Evolutionary conservation across 2,113 vertebrate genomes (phyloP).

Genomic region (Tetraodon nigroviridis): DNA sequence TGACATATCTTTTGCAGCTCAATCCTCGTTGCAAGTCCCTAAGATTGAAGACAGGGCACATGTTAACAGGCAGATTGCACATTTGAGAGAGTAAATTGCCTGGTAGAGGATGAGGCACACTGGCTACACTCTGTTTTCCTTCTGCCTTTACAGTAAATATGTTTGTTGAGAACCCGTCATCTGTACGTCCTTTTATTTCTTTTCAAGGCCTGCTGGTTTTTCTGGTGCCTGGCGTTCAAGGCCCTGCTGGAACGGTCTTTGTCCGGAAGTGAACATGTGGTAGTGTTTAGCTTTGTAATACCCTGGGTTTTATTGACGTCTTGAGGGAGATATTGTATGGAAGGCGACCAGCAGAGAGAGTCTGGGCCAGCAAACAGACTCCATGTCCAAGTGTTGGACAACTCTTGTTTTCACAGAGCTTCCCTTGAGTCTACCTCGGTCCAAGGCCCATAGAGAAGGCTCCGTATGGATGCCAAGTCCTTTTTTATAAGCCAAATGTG

Average conservation of each 20-base stretch:
- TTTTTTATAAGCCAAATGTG: constrained; percentile 57
- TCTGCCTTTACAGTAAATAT: constrained; percentile 57
- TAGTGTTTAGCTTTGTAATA: constrained; percentile 75
- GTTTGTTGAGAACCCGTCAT: constrained; percentile 67
- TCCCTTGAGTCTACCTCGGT: constrained; percentile 66
- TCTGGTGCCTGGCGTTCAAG: constrained; percentile 28
- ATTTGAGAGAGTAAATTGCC: constrained; percentile 65
- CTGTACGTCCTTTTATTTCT: constrained; percentile 56
- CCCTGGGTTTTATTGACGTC: constrained; percentile 64
- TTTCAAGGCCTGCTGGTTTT: constrained; percentile 41
- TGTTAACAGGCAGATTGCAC: constrained; percentile 69
- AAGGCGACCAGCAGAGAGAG: constrained; percentile 60
- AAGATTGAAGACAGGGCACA: constrained; percentile 61
- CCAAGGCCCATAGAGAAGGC: constrained; percentile 69
- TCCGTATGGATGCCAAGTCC: constrained; percentile 55
- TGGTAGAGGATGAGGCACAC: constrained; percentile 56
- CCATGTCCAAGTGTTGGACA: constrained; percentile 67
- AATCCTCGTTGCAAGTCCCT: constrained; percentile 50
- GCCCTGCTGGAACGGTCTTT: constrained; percentile 27
- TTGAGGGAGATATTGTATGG: constrained; percentile 71
- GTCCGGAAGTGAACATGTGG: constrained; percentile 77
- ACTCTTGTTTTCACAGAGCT: constrained; percentile 61
- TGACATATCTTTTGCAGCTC: constrained; percentile 53
- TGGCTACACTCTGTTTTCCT: constrained; percentile 51
- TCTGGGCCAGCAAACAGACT: constrained; percentile 69